A percentile compares a stretch with the other conserved stretches of the same genome.
Conservation (phyloP, 2,888 invertebrate species). For the Aleiodes testaceus region DNA sequence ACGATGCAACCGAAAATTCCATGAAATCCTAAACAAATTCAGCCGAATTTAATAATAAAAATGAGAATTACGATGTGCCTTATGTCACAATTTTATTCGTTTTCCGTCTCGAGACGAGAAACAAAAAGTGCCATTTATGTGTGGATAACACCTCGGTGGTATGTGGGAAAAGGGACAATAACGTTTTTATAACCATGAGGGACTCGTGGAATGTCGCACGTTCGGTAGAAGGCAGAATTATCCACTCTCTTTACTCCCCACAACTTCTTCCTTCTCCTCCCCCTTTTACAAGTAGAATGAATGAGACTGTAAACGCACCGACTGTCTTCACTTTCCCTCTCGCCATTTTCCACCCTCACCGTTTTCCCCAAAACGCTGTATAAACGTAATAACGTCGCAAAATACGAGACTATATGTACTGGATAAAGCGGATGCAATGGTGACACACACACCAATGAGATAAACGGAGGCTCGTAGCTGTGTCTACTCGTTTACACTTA, state of each 20-base stretch:
- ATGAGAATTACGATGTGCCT: neutral
- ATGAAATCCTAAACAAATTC: conserved; percentile 3
- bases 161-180: conserved; percentile 34
- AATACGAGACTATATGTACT: conserved; percentile 7
- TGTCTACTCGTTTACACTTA: conserved; percentile 16
- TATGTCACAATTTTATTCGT: neutral
- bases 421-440: conserved; percentile 14
- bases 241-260: neutral
- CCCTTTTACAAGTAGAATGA: conserved; percentile 37
- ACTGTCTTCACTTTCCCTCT: conserved; percentile 22
- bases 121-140: conserved; percentile 15
- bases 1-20: neutral
- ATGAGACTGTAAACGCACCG: conserved; percentile 48
- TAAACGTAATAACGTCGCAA: conserved; percentile 22
- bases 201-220: conserved; percentile 10
- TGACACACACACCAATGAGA: conserved; percentile 10
- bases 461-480: neutral
- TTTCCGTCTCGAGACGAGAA: neutral
- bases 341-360: neutral
- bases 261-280: neutral
- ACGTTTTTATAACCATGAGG: conserved; percentile 42
- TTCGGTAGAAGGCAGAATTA: conserved; percentile 16
- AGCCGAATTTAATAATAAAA: conserved; percentile 5
- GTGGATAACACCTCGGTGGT: conserved; percentile 15
- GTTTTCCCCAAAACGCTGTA: neutral